phyloP scores from a whole-genome alignment of 2,113 vertebrate genomes.

The Melozone crissalis region DNA sequence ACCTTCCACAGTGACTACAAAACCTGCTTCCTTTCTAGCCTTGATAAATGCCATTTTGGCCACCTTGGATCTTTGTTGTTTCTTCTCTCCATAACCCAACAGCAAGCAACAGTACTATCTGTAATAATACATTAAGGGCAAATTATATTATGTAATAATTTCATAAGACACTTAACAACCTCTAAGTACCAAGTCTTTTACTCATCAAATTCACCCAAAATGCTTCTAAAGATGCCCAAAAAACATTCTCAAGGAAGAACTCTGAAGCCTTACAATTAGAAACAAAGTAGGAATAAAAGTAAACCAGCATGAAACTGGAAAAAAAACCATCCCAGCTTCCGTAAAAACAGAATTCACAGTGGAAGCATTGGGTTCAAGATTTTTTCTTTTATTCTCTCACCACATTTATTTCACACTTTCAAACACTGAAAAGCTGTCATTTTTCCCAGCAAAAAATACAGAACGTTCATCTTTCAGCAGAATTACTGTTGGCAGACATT shows the following conservation, averaged over 20 bases:
- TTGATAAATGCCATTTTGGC: neutral
- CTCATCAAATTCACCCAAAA: neutral
- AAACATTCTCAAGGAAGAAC: neutral
- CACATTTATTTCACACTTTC: slow-evolving; percentile 28
- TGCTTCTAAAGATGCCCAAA: neutral
- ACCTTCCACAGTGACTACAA: neutral
- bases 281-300: neutral
- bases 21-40: neutral
- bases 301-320: neutral
- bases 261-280: neutral
- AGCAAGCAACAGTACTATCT: neutral
- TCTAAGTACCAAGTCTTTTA: neutral
- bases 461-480: slow-evolving; percentile 4
- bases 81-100: neutral
- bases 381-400: slow-evolving; percentile 28
- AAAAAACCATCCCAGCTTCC: neutral
- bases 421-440: slow-evolving; percentile 40
- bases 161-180: neutral
- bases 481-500: slow-evolving; percentile 58
- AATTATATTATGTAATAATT: neutral
- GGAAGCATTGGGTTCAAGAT: neutral
- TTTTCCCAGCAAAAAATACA: neutral
- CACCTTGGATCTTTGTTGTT: neutral
- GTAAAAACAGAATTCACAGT: neutral
- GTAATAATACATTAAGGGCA: neutral